Conservation (phyloP, 2,888 invertebrate species). For the Sphinx pinastri region DNA sequence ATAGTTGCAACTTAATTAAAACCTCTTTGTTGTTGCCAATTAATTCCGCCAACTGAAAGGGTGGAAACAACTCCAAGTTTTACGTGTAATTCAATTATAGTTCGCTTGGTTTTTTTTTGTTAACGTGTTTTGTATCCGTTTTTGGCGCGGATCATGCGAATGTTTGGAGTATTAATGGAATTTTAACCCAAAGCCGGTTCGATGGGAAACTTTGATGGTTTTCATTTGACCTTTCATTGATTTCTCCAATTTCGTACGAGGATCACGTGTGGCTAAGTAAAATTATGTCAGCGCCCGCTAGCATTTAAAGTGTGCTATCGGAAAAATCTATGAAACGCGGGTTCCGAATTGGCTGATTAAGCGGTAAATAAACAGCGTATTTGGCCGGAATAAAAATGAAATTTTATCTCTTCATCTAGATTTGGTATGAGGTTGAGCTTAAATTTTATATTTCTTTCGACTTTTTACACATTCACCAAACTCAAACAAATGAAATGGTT, state of each 20-base stretch:
- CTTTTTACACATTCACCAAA: too few relatives aligned
- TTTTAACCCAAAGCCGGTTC: conserved; percentile 42
- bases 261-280: conserved; percentile 38
- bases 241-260: conserved; percentile 37
- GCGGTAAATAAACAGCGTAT: conserved; percentile 5
- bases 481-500: too few relatives aligned
- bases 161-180: conserved; percentile 50
- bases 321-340: conserved; percentile 27
- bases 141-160: conserved; percentile 44
- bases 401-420: neutral
- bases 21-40: conserved; percentile 39
- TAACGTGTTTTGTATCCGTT: conserved; percentile 48
- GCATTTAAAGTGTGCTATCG: conserved; percentile 27
- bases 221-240: conserved; percentile 41
- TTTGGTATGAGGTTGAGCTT: neutral
- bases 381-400: neutral
- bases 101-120: conserved; percentile 48
- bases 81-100: conserved; percentile 63
- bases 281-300: conserved; percentile 21
- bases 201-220: conserved; percentile 44
- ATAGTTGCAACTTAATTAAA: conserved; percentile 39
- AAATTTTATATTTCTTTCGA: neutral
- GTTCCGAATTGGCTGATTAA: neutral
- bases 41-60: conserved; percentile 40
- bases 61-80: conserved; percentile 43